These are phyloP conservation scores for Epinephelus coioides DNA, from an alignment of 2,797 vertebrate species.

Conservation along the genomic window DNA sequence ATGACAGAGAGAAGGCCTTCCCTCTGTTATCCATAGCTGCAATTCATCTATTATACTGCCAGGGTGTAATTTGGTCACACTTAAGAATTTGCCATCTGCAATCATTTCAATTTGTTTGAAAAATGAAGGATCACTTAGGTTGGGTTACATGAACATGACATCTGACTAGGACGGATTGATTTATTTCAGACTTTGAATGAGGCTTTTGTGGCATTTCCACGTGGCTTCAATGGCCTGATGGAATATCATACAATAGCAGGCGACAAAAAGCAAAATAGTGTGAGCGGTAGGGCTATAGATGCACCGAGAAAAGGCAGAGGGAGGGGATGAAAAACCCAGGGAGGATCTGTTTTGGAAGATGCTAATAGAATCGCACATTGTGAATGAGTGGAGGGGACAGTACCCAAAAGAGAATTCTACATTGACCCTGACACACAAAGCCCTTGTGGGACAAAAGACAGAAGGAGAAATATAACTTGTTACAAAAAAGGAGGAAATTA, in stretches of 20 bases:
- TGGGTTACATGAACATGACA: slow-evolving; percentile 35
- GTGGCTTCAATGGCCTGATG: slow-evolving; percentile 17
- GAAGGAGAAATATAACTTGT: slow-evolving; percentile 70
- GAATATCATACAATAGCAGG: slow-evolving; percentile 32
- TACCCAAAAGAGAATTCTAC: slow-evolving; percentile 67
- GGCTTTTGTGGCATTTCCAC: slow-evolving; percentile 14
- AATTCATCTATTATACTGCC: slow-evolving; percentile 54
- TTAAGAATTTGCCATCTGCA: slow-evolving; percentile 55
- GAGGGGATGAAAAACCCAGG: slow-evolving; percentile 24
- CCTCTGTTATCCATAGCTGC: slow-evolving; percentile 34
- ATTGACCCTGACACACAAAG: slow-evolving; percentile 78
- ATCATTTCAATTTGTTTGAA: slow-evolving; percentile 60
- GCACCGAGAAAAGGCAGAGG: not conserved
- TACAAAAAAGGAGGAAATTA: slow-evolving; percentile 73
- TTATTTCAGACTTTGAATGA: slow-evolving; percentile 35
- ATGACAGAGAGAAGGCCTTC: slow-evolving; percentile 34
- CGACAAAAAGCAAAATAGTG: slow-evolving; percentile 20
- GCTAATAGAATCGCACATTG: slow-evolving; percentile 73
- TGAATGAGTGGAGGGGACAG: slow-evolving; percentile 69
- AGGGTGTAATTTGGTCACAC: slow-evolving; percentile 57
- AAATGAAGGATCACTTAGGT: slow-evolving; percentile 52
- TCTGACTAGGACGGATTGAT: slow-evolving; percentile 45
- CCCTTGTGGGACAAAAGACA: slow-evolving; percentile 72
- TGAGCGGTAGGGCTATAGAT: slow-evolving; percentile 19
- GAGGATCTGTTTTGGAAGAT: slow-evolving; percentile 56